Evolutionary conservation across 2,888 invertebrate genomes (phyloP).

Genomic region (Oligia fasciuncula): DNA sequence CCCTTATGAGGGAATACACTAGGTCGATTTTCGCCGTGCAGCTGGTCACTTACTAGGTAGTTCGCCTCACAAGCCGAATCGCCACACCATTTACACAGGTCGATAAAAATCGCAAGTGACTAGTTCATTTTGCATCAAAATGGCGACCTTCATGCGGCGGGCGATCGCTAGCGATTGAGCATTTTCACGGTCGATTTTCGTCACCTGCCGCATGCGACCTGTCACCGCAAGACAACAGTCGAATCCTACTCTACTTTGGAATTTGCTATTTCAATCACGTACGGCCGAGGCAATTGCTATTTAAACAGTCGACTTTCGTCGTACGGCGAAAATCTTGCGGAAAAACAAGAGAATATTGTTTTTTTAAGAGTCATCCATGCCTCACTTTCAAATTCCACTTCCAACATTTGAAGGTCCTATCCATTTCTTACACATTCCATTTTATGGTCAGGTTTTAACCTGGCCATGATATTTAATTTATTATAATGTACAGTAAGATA

Average conservation of each 20-base stretch:
- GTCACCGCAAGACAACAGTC: neutral
- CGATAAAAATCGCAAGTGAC: too few species aligned
- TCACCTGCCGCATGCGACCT: neutral
- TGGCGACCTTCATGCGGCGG: neutral
- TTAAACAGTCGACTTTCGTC: too few species aligned
- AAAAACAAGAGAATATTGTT: too few species aligned
- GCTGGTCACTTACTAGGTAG: too few species aligned
- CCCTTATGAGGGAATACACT: neutral
- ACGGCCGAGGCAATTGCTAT: too few species aligned
- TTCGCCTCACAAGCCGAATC: neutral
- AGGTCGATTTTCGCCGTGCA: neutral
- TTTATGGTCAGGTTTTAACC: neutral
- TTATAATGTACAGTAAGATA: constrained; percentile 31
- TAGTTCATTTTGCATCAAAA: neutral
- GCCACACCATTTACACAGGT: neutral
- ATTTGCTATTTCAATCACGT: neutral
- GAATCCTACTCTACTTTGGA: neutral
- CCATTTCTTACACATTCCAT: neutral
- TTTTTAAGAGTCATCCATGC: too few species aligned
- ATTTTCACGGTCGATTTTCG: neutral
- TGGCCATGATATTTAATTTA: neutral
- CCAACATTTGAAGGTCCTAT: neutral
- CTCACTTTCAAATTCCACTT: neutral
- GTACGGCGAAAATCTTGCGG: too few species aligned
- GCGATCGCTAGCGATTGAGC: constrained; percentile 23